Percentiles rank a stretch among this genome's conserved stretches.
Evolutionary conservation across 2,113 vertebrate species (phyloP).

Genomic region (Rafetus swinhoei): DNA sequence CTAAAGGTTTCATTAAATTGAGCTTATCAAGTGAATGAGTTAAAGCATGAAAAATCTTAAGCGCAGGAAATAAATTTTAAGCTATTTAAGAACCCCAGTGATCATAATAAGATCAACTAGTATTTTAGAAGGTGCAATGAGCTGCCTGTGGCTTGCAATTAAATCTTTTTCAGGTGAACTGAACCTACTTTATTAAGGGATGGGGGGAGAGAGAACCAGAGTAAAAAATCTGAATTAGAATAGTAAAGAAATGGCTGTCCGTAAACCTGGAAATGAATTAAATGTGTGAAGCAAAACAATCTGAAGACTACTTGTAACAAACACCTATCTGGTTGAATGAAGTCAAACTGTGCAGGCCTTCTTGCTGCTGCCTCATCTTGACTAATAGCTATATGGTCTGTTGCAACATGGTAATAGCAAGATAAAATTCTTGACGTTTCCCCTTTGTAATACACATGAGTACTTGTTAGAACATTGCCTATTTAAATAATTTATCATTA

Average conservation of each 20-base stretch:
- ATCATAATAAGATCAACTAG: neutral
- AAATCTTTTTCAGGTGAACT: neutral
- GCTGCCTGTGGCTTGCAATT: neutral
- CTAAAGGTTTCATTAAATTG: neutral
- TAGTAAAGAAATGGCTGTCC: neutral
- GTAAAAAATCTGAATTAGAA: neutral
- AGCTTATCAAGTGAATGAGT: neutral
- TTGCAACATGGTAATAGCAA: neutral
- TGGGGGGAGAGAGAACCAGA: neutral
- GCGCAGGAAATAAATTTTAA: neutral
- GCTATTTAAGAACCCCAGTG: neutral
- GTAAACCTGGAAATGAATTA: neutral
- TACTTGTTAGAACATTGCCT: neutral
- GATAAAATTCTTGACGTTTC: neutral
- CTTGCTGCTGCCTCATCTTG: neutral
- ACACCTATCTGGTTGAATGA: neutral
- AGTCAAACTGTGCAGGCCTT: neutral
- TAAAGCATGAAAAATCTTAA: neutral
- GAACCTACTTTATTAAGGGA: neutral
- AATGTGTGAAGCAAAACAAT: neutral
- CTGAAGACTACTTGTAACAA: neutral
- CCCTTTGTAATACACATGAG: neutral
- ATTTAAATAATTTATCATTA: conserved; percentile 14
- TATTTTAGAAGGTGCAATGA: neutral
- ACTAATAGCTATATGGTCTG: neutral